phyloP scores from a whole-genome alignment of 2,113 vertebrate species.

The Noctilio leporinus region DNA sequence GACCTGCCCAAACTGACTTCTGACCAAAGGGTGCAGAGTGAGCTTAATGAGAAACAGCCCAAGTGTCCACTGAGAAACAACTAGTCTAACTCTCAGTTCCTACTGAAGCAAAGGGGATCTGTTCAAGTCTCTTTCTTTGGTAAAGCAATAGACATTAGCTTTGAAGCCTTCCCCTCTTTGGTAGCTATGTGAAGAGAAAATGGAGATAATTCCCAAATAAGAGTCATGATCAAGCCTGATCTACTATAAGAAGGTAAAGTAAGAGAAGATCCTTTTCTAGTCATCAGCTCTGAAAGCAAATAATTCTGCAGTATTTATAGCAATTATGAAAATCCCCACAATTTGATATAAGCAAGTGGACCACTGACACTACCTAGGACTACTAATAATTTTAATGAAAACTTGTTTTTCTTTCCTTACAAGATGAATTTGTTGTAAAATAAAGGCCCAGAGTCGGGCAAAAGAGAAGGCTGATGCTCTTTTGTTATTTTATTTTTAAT shows the following conservation, averaged over 20 bases:
- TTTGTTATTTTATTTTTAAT: neutral
- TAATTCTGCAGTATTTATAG: neutral
- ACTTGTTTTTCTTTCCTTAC: neutral
- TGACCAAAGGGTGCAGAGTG: neutral
- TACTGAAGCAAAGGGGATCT: neutral
- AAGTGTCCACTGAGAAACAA: neutral
- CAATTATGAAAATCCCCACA: neutral
- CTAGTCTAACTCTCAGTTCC: neutral
- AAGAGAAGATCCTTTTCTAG: neutral
- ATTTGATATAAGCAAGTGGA: neutral
- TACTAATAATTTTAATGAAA: neutral
- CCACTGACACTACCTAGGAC: neutral
- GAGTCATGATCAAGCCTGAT: neutral
- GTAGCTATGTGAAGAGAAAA: neutral
- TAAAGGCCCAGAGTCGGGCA: neutral
- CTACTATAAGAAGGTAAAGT: neutral
- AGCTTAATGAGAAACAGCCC: neutral
- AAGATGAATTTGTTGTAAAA: neutral
- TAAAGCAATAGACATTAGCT: neutral
- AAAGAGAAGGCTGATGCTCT: neutral
- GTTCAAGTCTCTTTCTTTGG: neutral
- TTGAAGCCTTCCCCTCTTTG: neutral
- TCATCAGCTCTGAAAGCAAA: neutral
- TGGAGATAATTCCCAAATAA: neutral
- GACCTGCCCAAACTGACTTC: constrained; percentile 2